Evolutionary conservation across 2,113 vertebrate species (phyloP).

Genomic region (Struthidea cinerea): DNA sequence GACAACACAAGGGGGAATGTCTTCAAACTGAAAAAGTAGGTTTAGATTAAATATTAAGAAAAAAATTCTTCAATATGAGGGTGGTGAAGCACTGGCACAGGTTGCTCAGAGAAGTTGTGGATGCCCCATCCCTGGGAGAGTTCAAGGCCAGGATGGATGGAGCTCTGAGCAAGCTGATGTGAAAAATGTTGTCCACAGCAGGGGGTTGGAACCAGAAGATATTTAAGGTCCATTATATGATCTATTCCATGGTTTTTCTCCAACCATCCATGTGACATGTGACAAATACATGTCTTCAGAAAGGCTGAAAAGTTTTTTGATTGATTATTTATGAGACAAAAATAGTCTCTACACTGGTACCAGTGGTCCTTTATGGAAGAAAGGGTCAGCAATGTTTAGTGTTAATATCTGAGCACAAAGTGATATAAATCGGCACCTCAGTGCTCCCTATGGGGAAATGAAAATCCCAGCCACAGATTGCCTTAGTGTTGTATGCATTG

Average conservation of each 20-base stretch:
- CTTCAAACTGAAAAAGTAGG: background rate
- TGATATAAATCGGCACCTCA: background rate
- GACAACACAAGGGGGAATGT: background rate
- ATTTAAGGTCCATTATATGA: background rate
- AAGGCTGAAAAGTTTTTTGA: background rate
- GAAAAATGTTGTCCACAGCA: background rate
- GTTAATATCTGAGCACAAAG: background rate
- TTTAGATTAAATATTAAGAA: background rate
- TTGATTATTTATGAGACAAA: background rate
- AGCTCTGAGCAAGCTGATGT: background rate
- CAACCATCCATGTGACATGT: background rate
- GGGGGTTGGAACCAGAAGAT: background rate
- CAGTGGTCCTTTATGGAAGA: background rate
- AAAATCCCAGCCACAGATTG: background rate
- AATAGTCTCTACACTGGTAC: background rate
- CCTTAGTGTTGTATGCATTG: fast-evolving
- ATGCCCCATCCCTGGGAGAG: background rate
- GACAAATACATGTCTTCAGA: background rate
- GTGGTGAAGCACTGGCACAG: background rate
- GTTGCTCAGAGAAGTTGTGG: background rate
- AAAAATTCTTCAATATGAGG: background rate
- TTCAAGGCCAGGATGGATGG: background rate
- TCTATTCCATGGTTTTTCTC: background rate
- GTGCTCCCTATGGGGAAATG: background rate
- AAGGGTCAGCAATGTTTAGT: background rate